Conservation (phyloP, 2,888 invertebrate genomes). For the Epistrophe eligans region DNA sequence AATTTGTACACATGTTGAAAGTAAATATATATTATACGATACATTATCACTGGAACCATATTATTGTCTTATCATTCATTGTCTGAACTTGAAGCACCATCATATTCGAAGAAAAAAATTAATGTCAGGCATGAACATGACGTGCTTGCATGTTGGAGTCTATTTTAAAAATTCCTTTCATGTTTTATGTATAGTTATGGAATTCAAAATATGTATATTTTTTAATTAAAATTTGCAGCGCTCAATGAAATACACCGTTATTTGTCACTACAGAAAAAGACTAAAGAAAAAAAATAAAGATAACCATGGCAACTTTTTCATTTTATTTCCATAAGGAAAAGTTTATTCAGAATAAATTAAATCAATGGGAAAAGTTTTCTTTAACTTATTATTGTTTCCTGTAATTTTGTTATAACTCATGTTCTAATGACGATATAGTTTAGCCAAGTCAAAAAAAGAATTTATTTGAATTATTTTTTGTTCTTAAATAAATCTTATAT, state of each 20-base stretch:
- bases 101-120: background rate
- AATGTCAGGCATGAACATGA: constrained; percentile 16
- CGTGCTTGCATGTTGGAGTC: constrained; percentile 31
- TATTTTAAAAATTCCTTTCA: constrained; percentile 13
- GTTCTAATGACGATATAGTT: background rate
- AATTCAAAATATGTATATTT: constrained; percentile 11
- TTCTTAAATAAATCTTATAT: background rate
- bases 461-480: background rate
- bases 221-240: background rate
- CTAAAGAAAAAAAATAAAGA: background rate
- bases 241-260: background rate
- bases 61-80: constrained; percentile 38
- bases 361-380: constrained; percentile 13
- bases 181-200: background rate
- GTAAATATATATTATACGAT: background rate
- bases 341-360: background rate
- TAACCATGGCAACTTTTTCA: constrained; percentile 2
- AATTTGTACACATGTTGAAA: constrained; percentile 4
- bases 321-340: background rate
- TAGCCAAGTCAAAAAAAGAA: background rate
- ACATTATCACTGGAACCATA: background rate
- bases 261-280: constrained; percentile 4
- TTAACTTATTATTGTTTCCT: background rate
- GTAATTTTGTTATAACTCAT: background rate
- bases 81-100: constrained; percentile 47